Conservation (phyloP, 2,888 invertebrate genomes). For the Furcula furcula region DNA sequence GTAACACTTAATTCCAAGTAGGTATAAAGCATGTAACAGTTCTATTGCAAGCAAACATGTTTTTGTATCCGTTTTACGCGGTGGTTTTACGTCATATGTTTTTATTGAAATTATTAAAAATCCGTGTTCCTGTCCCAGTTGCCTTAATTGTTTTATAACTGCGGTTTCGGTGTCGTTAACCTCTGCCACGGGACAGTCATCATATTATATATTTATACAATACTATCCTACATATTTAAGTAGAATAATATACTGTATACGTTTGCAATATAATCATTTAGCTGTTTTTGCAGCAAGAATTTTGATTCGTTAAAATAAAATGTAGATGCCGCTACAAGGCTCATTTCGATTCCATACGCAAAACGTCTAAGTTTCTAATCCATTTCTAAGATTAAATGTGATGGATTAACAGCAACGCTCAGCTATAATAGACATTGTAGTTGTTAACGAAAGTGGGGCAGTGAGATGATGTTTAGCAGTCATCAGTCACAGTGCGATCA, state of each 20-base stretch:
- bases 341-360: no score
- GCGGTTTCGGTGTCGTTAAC: slow-evolving; percentile 38
- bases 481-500: slow-evolving; percentile 66
- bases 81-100: slow-evolving; percentile 27
- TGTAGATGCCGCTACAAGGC: no score
- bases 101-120: slow-evolving; percentile 33
- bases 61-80: slow-evolving; percentile 23
- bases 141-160: slow-evolving; percentile 53
- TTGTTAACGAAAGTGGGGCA: slow-evolving; percentile 59
- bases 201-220: slow-evolving; percentile 7
- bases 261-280: no score
- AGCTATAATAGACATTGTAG: slow-evolving; percentile 37
- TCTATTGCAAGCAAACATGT: slow-evolving; percentile 13
- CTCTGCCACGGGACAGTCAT: slow-evolving; percentile 21
- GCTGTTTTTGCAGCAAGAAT: no score
- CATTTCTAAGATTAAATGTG: slow-evolving; percentile 19
- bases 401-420: slow-evolving; percentile 23
- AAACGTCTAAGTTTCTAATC: slow-evolving; percentile 26
- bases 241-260: no score
- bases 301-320: no score
- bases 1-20: background rate
- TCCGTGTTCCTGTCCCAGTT: slow-evolving; percentile 40
- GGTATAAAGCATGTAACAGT: slow-evolving; percentile 7
- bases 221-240: background rate
- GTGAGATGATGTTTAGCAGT: slow-evolving; percentile 60